Percentiles rank a stretch among this genome's conserved stretches.
Evolutionary conservation across 2,888 invertebrate species (phyloP).

Genomic region (Ellobium chinense): DNA sequence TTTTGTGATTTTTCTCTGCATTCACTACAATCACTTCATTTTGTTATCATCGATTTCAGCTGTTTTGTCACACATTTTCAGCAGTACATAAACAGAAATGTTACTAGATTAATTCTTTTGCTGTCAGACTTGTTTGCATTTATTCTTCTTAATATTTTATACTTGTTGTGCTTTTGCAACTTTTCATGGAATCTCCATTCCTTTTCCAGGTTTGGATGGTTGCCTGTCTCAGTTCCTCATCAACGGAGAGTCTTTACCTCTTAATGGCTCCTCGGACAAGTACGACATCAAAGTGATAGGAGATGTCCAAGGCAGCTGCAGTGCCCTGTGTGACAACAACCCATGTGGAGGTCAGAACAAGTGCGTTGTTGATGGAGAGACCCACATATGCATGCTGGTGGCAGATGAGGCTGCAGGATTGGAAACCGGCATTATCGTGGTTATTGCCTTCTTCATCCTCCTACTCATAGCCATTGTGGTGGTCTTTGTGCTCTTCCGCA

Average conservation of each 20-base stretch:
- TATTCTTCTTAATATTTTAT: background rate
- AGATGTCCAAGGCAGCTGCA: constrained; percentile 60
- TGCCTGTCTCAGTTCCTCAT: constrained; percentile 93
- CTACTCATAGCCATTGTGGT: constrained; percentile 71
- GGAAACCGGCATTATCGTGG: constrained; percentile 94
- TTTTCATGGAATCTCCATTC: too few relatives aligned
- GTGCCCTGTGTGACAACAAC: constrained; percentile 60
- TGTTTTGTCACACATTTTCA: too few relatives aligned
- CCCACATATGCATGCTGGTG: constrained; percentile 51
- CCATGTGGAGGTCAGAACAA: constrained; percentile 56
- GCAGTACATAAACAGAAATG: too few relatives aligned
- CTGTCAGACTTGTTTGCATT: too few relatives aligned
- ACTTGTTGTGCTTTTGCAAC: too few relatives aligned
- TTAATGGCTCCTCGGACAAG: constrained; percentile 88
- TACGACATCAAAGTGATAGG: constrained; percentile 69
- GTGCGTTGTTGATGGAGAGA: constrained; percentile 62
- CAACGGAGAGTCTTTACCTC: constrained; percentile 93
- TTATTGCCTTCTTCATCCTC: constrained; percentile 95
- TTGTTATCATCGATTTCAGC: too few relatives aligned
- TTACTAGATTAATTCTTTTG: too few relatives aligned
- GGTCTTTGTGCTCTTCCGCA: constrained; percentile 91
- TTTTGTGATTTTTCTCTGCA: too few relatives aligned
- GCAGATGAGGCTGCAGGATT: constrained; percentile 89
- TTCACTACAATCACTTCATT: too few relatives aligned
- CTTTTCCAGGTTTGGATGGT: constrained; percentile 86